Base-by-base conservation (phyloP, 2,888 invertebrate species). In the Tigriopus californicus region DNA sequence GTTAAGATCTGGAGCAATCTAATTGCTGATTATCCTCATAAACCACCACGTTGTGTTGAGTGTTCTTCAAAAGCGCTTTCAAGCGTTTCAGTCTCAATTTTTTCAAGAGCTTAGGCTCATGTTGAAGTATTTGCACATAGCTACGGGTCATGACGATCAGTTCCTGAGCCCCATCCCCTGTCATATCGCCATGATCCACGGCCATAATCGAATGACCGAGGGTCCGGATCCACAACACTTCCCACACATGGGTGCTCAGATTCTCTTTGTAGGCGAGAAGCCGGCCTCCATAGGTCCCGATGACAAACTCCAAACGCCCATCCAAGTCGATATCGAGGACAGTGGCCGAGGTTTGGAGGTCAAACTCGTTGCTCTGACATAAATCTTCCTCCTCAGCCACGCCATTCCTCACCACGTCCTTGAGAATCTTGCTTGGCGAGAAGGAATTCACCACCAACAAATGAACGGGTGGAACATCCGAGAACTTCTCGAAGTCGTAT, bases 291-390 rank as follows among this genome's bases (percentile, higher is more conserved):
- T 80, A 81, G 11, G 79, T 82, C 59, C 83, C 82, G 41, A 83
- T 69, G 22, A 83, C 66, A 61, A 83, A 77, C 72, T 83, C 83
- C 65, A 79, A 76, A 60, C 73, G 69, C 1, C 81, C 80, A 70
- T 83, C 82, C 73, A 82, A 79, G 69, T 83, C 80, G 56, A 83
- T 72, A 68, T 83, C 83, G 6, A 78, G 78, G 12, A 79, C 73
- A 66, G 77, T 76, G 41, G 76, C 75, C 64, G 79, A 78, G n/a
- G 79, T 70, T 42, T 78, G 74, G 61, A 77, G 74, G 67, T 79
- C 80, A 63, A 73, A 77, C 46, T 71, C 69, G 63, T 79, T 76
- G 64, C 77, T 78, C 47, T 69, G 68, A 18, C 70, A 70, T 6
- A 75, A 64, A 12, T 68, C 62, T 20, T 67, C 60, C 5, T 67